phyloP scores from a whole-genome alignment of 1,140 invertebrate species.

The Spodoptera litura region DNA sequence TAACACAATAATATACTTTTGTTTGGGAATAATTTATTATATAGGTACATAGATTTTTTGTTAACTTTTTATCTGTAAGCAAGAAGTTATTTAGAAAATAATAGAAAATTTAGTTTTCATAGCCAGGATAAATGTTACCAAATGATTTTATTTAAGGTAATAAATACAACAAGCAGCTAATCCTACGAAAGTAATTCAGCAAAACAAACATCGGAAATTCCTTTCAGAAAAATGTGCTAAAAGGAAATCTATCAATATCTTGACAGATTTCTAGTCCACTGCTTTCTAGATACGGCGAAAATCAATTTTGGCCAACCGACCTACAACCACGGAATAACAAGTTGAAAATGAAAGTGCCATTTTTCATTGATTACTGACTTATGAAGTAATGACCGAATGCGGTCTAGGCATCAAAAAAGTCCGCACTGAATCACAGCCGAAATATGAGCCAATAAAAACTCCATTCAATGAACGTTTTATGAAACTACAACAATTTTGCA shows the following conservation, averaged over 20 bases:
- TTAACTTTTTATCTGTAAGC: too few relatives aligned
- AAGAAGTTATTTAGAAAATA: too few relatives aligned
- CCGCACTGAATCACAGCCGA: background rate
- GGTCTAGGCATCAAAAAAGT: slow-evolving; percentile 2
- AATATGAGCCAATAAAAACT: slow-evolving; percentile 49
- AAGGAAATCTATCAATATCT: slow-evolving; percentile 15
- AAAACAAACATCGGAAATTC: too few relatives aligned
- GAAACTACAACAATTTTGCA: slow-evolving; percentile 53
- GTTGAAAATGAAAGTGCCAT: background rate
- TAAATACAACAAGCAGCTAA: too few relatives aligned
- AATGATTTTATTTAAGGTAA: too few relatives aligned
- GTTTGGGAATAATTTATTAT: too few relatives aligned
- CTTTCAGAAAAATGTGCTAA: background rate
- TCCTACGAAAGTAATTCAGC: too few relatives aligned
- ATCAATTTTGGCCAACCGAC: slow-evolving; percentile 18
- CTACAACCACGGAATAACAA: slow-evolving; percentile 7
- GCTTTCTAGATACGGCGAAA: slow-evolving; percentile 2
- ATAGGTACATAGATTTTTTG: too few relatives aligned
- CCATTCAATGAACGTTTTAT: slow-evolving; percentile 58
- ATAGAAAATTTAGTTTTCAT: too few relatives aligned
- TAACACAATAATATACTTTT: too few relatives aligned
- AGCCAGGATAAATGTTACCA: too few relatives aligned
- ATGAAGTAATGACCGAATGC: background rate
- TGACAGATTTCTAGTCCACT: slow-evolving; percentile 13
- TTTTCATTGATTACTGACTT: background rate